Evolutionary conservation across 2,797 vertebrate genomes (phyloP).

Genomic region (Intellagama lesueurii): DNA sequence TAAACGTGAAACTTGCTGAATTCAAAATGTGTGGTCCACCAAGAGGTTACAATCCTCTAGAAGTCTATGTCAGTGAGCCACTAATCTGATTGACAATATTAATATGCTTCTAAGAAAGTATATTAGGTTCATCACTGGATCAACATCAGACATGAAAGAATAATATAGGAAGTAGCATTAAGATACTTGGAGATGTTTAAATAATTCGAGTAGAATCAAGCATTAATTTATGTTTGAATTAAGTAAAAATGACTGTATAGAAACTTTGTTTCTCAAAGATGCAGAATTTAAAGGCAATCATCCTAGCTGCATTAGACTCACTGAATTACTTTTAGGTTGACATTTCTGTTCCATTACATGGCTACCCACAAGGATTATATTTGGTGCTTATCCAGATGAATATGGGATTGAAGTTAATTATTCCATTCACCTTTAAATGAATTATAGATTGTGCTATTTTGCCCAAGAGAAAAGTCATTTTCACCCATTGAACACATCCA

Average conservation of each 20-base stretch:
- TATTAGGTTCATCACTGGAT: not conserved
- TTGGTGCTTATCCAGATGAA: slow-evolving; percentile 27
- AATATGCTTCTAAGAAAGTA: not conserved
- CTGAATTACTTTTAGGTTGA: slow-evolving; percentile 30
- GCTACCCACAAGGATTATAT: slow-evolving; percentile 36
- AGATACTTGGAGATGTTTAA: slow-evolving; percentile 6
- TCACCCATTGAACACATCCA: slow-evolving; percentile 35
- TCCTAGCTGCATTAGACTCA: slow-evolving; percentile 15
- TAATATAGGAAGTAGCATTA: not conserved
- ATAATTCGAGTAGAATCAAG: not conserved
- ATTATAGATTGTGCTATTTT: slow-evolving; percentile 40
- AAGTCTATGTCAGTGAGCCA: too few species aligned
- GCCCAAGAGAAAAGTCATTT: slow-evolving; percentile 35
- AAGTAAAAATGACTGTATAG: slow-evolving; percentile 8
- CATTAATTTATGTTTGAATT: slow-evolving; percentile 31
- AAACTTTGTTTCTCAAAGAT: slow-evolving; percentile 35
- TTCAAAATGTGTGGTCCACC: not conserved
- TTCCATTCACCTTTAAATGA: slow-evolving; percentile 38
- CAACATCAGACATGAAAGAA: not conserved
- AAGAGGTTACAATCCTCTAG: too few species aligned
- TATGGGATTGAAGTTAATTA: slow-evolving; percentile 38
- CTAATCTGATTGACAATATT: not conserved
- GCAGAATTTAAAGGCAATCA: slow-evolving; percentile 24
- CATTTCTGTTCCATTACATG: slow-evolving; percentile 31
- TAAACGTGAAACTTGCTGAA: not conserved